Evolutionary conservation across 2,113 vertebrate species (phyloP).

Genomic region (Enhydra lutris): DNA sequence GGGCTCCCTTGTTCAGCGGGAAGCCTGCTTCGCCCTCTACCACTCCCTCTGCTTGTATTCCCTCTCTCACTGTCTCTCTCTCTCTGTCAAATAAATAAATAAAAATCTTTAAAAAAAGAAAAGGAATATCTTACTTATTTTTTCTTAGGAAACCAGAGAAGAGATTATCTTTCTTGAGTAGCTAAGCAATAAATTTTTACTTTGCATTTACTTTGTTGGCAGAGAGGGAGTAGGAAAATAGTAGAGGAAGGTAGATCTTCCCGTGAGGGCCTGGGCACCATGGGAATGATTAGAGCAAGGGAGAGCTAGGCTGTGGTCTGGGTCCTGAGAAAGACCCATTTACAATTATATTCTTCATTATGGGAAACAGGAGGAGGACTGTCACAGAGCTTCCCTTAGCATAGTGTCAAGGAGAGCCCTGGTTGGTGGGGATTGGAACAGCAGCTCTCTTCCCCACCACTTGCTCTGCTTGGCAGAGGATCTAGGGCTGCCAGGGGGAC

Average conservation of each 20-base stretch:
- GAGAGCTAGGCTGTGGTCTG: background rate
- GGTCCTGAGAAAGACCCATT: background rate
- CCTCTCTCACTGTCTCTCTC: no score
- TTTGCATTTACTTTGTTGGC: background rate
- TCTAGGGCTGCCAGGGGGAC: background rate
- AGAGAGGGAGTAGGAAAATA: background rate
- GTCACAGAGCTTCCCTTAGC: background rate
- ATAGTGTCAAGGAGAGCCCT: background rate
- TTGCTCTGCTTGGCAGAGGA: background rate
- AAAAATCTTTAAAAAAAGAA: no score
- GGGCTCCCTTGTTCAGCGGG: no score
- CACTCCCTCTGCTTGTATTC: no score
- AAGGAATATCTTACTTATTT: background rate
- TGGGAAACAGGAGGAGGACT: background rate
- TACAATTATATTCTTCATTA: background rate
- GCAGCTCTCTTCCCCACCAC: background rate
- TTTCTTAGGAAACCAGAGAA: background rate
- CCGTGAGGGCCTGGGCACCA: background rate
- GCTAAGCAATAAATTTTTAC: background rate
- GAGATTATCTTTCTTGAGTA: background rate
- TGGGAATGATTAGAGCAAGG: background rate
- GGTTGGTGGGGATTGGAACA: background rate
- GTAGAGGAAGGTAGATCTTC: background rate
- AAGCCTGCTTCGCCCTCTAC: no score
- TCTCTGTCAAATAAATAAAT: no score